These are phyloP conservation scores for Drosophila prostipennis DNA, from an alignment of 2,888 invertebrate species.

Conservation along the genomic window DNA sequence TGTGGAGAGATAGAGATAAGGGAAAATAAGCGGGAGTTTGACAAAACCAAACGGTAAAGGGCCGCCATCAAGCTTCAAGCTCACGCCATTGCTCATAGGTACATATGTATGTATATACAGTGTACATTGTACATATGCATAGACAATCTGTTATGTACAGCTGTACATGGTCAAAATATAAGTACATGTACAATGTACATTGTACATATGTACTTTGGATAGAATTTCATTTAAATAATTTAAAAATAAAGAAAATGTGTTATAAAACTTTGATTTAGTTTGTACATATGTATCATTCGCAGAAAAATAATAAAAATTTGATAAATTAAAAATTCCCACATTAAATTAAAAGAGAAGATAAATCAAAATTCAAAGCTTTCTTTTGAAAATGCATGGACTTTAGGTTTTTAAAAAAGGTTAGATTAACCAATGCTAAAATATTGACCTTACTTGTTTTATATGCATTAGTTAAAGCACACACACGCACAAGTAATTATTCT, in stretches of 20 bases:
- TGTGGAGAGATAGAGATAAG: background rate
- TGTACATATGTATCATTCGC: no score
- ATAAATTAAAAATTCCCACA: background rate
- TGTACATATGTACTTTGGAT: no score
- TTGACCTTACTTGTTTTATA: background rate
- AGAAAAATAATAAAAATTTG: no score
- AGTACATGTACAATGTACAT: background rate
- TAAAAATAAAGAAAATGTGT: background rate
- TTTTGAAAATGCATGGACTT: no score
- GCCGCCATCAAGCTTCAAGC: constrained; percentile 33
- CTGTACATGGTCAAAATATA: background rate
- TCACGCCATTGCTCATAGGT: constrained; percentile 45
- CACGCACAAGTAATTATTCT: constrained; percentile 6
- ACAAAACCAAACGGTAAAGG: constrained; percentile 35
- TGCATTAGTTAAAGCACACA: constrained; percentile 33
- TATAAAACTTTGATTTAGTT: no score
- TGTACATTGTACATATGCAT: constrained; percentile 1
- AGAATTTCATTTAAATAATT: background rate
- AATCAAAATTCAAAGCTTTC: no score
- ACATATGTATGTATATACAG: constrained; percentile 1
- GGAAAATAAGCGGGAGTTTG: constrained; percentile 44
- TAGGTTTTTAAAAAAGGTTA: background rate
- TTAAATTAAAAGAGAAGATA: no score
- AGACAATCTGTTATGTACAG: background rate
- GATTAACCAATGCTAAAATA: background rate